Evolutionary conservation across 2,888 invertebrate genomes (phyloP).

Genomic region (Cantharis rufa): DNA sequence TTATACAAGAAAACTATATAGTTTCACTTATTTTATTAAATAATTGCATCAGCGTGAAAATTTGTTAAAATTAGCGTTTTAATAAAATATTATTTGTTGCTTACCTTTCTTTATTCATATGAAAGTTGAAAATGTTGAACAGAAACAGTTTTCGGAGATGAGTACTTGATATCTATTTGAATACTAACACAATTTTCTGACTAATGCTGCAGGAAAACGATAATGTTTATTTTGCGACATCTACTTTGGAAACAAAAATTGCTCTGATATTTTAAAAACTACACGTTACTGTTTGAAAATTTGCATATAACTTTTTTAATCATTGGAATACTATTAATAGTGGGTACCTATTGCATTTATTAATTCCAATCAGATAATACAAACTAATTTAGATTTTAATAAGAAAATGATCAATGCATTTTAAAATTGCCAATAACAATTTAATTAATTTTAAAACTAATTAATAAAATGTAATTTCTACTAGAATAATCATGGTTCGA

Average conservation of each 20-base stretch:
- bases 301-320: background rate
- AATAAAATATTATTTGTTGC: background rate
- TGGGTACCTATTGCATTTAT: background rate
- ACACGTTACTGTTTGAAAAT: background rate
- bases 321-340: background rate
- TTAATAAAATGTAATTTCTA: too few species aligned
- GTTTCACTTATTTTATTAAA: too few species aligned
- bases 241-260: background rate
- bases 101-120: background rate
- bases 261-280: background rate
- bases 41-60: too few species aligned
- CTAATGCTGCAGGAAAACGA: background rate
- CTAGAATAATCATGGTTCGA: background rate
- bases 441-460: background rate
- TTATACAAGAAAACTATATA: too few species aligned
- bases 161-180: background rate
- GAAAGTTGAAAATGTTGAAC: background rate
- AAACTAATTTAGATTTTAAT: background rate
- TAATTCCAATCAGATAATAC: background rate
- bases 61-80: background rate
- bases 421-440: background rate
- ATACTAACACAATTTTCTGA: background rate
- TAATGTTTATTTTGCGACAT: slow-evolving; percentile 1
- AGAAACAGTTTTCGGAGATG: background rate
- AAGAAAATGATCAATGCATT: background rate